Conservation (phyloP, 2,888 invertebrate genomes). For the Poecilus cupreus region DNA sequence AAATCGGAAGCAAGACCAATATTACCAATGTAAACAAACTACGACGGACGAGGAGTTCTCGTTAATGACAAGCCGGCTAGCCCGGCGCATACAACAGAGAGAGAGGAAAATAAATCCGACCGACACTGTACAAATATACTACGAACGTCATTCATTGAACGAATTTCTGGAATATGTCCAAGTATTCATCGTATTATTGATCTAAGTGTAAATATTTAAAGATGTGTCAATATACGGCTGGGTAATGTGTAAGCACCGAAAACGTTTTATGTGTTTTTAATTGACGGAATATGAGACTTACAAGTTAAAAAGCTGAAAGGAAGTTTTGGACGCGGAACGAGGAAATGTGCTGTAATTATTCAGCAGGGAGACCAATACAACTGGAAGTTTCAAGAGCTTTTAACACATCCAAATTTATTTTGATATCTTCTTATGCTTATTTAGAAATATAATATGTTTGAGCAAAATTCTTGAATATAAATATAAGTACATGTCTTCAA, state of each 20-base stretch:
- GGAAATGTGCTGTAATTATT: too few species aligned
- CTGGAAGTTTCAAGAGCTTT: too few species aligned
- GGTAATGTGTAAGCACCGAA: conserved; percentile 25
- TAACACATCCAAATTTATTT: too few species aligned
- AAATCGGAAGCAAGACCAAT: conserved; percentile 38
- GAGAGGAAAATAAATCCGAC: conserved; percentile 42
- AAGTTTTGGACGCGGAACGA: too few species aligned
- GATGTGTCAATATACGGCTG: conserved; percentile 53
- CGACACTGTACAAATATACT: conserved; percentile 47
- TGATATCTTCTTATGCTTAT: too few species aligned
- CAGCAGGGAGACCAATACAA: too few species aligned
- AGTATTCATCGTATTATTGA: conserved; percentile 56
- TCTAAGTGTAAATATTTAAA: conserved; percentile 58
- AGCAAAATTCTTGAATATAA: too few species aligned
- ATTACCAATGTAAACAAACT: conserved; percentile 46
- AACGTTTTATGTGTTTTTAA: conserved; percentile 40
- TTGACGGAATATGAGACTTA: not conserved
- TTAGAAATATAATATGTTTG: too few species aligned
- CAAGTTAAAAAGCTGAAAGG: too few species aligned
- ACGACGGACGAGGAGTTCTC: not conserved
- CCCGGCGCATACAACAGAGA: not conserved
- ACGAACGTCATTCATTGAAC: conserved; percentile 53
- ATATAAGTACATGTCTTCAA: too few species aligned
- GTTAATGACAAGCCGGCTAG: conserved; percentile 10
- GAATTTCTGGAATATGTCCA: conserved; percentile 53